Evolutionary conservation across 2,797 vertebrate genomes (phyloP), one percentile per base, ranked within the genome.

Genomic region (Parotocinclus haroldoi): DNA sequence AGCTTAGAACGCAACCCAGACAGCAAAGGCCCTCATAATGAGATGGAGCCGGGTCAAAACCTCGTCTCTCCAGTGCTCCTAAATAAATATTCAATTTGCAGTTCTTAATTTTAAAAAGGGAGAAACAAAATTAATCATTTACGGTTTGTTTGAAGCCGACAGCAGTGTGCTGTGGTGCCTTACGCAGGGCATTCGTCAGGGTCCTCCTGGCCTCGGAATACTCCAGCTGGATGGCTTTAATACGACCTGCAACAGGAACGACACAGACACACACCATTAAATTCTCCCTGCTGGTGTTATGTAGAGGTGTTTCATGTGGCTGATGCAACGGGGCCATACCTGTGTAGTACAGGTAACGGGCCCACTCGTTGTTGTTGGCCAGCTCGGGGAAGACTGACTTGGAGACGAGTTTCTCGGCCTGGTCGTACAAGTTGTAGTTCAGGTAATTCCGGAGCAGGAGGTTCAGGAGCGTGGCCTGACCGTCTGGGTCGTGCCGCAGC

Each of bases 331-430:
- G 40, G 9, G 10, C 9, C 87, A 88, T 73, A 95, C 95, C 95
- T 70, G 95, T 97, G 81, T 98, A 98, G 80, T 98, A 98, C 54
- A 98, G 93, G 80, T 98, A 96, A 10, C 96, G 83, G 55, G 96
- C 96, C 96, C 96, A 98, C 86, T 99, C 96, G 0, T 98, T 98
- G 89, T 99, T 99, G 85, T 95, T 98, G 82, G 95, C 96, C 54
- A 94, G 96, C 76, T 99, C 96, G 0, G 96, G 96, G 64, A 99
- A 99, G 74, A 98, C 91, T 0, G 96, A 97, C 59, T 99, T 99
- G 79, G 96, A 98, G 68, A 97, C 95, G 1, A 99, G 89, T 17
- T 99, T 99, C 83, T 98, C 96, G 0, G 96, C 96, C 84, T 99
- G 96, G 88, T 98, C 95, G 0, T 99, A 98, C 69, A 99, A 84